Conservation (phyloP, 2,888 invertebrate genomes). For the Pelosia muscerda region DNA sequence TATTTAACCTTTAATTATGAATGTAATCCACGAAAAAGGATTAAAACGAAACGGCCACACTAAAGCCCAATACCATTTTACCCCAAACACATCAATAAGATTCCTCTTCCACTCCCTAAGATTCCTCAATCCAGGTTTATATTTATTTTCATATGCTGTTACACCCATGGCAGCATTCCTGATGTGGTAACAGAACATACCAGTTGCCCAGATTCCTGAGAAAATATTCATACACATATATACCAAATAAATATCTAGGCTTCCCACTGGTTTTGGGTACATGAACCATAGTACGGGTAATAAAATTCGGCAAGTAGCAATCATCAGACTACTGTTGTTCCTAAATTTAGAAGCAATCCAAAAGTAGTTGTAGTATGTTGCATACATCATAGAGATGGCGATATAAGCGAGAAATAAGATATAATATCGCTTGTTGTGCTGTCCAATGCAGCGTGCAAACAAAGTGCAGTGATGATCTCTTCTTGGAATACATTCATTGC, state of each 20-base stretch:
- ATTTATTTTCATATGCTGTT: slow-evolving; percentile 75
- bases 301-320: slow-evolving; percentile 56
- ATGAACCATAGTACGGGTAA: slow-evolving; percentile 60
- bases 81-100: slow-evolving; percentile 90
- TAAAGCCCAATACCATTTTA: slow-evolving; percentile 70
- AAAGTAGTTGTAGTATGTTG: slow-evolving; percentile 88
- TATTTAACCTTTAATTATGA: background rate
- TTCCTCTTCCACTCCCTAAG: slow-evolving; percentile 90
- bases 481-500: slow-evolving; percentile 92
- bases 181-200: slow-evolving; percentile 67
- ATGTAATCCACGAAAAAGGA: slow-evolving; percentile 49
- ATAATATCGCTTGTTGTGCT: slow-evolving; percentile 93
- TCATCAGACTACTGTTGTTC: slow-evolving; percentile 47
- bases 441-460: slow-evolving; percentile 93
- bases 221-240: slow-evolving; percentile 60
- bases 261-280: slow-evolving; percentile 50
- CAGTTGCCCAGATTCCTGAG: slow-evolving; percentile 59
- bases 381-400: slow-evolving; percentile 89
- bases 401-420: slow-evolving; percentile 90
- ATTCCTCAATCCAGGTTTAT: slow-evolving; percentile 81
- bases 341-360: slow-evolving; percentile 84
- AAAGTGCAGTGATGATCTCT: slow-evolving; percentile 95
- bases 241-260: slow-evolving; percentile 61
- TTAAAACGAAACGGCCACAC: slow-evolving; percentile 67
- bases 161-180: slow-evolving; percentile 83